A percentile compares a stretch with the other conserved stretches of the same genome.
Evolutionary conservation across 2,113 vertebrate genomes (phyloP).

Genomic region (Piprites chloris): DNA sequence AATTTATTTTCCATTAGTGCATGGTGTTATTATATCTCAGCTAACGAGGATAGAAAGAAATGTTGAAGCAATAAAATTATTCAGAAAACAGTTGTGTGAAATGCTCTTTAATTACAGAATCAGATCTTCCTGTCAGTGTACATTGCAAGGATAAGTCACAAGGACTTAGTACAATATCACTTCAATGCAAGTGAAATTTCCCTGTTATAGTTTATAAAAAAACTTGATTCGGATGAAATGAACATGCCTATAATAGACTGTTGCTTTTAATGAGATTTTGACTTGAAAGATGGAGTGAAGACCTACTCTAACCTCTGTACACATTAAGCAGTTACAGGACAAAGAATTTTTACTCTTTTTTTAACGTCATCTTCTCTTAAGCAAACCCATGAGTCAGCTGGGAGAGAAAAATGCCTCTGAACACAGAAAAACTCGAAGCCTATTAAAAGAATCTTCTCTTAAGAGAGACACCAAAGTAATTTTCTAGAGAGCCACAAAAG

Average conservation of each 20-base stretch:
- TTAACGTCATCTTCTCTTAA: not conserved
- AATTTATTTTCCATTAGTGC: not conserved
- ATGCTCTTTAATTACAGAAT: not conserved
- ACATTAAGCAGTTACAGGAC: not conserved
- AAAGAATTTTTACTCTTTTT: not conserved
- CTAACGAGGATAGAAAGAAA: not conserved
- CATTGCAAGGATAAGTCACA: not conserved
- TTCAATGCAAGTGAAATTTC: not conserved
- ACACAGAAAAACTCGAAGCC: not conserved
- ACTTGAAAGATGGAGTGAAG: not conserved
- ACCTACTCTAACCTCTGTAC: not conserved
- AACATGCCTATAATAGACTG: not conserved
- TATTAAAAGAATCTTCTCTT: constrained; percentile 28
- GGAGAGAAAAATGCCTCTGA: constrained; percentile 21
- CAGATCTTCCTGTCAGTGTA: not conserved
- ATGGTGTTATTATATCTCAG: not conserved
- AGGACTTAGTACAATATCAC: not conserved
- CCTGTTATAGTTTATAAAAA: not conserved
- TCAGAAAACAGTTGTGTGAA: not conserved
- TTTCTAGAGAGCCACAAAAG: not conserved
- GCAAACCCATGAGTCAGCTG: not conserved
- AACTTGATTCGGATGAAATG: not conserved
- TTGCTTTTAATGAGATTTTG: not conserved
- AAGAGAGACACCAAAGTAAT: not conserved
- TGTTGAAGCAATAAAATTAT: not conserved